Evolutionary conservation across 1,140 invertebrate species (phyloP), one percentile per base, ranked within the genome.

Genomic region (Linepithema humile): DNA sequence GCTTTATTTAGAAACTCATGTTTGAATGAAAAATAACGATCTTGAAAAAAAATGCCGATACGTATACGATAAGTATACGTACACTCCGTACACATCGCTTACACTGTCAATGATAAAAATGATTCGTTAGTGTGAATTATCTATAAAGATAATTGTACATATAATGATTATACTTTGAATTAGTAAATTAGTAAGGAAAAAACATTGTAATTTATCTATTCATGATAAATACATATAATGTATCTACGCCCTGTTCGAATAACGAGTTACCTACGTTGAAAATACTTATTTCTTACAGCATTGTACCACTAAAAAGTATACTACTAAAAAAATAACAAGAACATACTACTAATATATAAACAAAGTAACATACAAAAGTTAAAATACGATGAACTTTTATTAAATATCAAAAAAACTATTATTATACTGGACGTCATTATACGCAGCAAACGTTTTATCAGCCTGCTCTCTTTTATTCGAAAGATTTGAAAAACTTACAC

Each of bases 91-190:
- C 29, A 26, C 20, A 65, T 12, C 3, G 45, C 9, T 64, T 40
- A 38, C 20, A 10, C 32, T 40, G 74, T 64, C 29, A 32, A 64
- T 50, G 6, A 20, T 35, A 10, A 50, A 45, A 77, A n/a, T 15
- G 74, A 77, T 77, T 50, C 43, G 32, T 23, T 65, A 77, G 5
- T 12, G 3, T 50, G 32, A 50, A 77, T 50, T 12, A 53, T 38
- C 32, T 57, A 80, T 65, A 80, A 80, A 55, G n/a, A 29, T 70
- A 67, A 80, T 80, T 80, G 75, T 80, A 80, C 48, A 80, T 80
- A 80, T 55, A 23, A 69, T 55, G 15, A 12, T 57, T 70, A 40
- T 55, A 80, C 17, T 15, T 55, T 40, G 23, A 43, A 80, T 23
- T 55, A 80, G 35, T 43, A 43, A 38, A 40, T n/a, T 29, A 69